Percentiles rank a stretch among this genome's conserved stretches.
Evolutionary conservation across 1,140 invertebrate species (phyloP).

Genomic region (Formica selysi): DNA sequence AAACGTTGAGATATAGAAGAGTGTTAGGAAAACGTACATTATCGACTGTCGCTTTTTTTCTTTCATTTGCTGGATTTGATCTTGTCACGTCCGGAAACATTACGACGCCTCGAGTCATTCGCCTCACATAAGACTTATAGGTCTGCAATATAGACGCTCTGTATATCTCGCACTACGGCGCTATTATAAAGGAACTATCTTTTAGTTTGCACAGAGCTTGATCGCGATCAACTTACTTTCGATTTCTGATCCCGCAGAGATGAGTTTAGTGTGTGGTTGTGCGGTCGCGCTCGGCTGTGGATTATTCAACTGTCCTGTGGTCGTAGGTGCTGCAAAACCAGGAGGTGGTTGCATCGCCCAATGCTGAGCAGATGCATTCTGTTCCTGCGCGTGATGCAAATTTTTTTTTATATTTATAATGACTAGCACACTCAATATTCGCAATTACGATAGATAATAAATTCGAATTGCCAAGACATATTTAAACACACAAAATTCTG

Average conservation of each 20-base stretch:
- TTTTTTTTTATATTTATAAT: conserved; percentile 8
- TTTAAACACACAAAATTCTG: neutral
- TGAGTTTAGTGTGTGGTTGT: conserved; percentile 85
- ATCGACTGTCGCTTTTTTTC: conserved; percentile 75
- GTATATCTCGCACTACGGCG: conserved; percentile 40
- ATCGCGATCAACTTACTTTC: conserved; percentile 82
- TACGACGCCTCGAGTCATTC: conserved; percentile 71
- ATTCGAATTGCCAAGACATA: conserved; percentile 12
- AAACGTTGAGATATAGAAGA: conserved; percentile 70
- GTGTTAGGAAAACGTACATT: conserved; percentile 80
- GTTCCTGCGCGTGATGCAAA: conserved; percentile 76
- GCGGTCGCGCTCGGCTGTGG: conserved; percentile 83
- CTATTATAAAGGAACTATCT: conserved; percentile 28
- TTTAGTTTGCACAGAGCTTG: conserved; percentile 68
- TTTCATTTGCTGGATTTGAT: conserved; percentile 69
- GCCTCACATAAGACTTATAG: conserved; percentile 78
- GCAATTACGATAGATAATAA: neutral
- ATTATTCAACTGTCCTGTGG: conserved; percentile 81
- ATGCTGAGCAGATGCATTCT: conserved; percentile 84
- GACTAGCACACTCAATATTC: too few species aligned
- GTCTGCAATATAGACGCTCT: conserved; percentile 75
- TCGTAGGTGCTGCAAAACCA: conserved; percentile 84
- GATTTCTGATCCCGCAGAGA: conserved; percentile 85
- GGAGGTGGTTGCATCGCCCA: conserved; percentile 87
- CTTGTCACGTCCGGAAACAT: conserved; percentile 56